Conservation (phyloP, 2,113 vertebrate genomes). For the Phaethornis superciliosus region DNA sequence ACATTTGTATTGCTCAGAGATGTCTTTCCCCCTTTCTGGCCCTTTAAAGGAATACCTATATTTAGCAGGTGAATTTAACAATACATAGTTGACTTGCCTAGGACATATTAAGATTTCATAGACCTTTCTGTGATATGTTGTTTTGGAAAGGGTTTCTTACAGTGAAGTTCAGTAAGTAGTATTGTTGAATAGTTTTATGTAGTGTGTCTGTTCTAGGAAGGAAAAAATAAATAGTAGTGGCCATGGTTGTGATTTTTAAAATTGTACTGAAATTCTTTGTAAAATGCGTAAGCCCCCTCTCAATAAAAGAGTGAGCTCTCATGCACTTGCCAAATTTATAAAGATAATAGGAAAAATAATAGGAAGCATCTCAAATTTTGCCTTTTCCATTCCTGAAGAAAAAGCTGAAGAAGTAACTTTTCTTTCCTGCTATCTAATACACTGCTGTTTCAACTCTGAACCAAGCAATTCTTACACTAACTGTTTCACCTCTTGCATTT, state of each 20-base stretch:
- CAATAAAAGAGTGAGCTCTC: neutral
- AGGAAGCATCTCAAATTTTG: slow-evolving; percentile 5
- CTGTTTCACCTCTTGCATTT: slow-evolving; percentile 76
- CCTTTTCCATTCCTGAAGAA: slow-evolving; percentile 19
- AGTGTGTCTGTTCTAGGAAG: neutral
- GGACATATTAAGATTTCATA: neutral
- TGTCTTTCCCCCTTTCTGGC: neutral
- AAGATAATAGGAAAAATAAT: neutral
- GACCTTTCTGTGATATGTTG: neutral
- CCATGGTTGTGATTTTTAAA: neutral
- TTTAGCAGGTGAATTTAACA: neutral
- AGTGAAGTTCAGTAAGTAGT: neutral
- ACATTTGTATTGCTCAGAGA: neutral
- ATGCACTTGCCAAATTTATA: neutral
- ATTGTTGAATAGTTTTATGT: neutral
- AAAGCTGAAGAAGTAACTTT: slow-evolving; percentile 22
- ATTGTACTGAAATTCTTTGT: neutral
- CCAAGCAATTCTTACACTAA: slow-evolving; percentile 67
- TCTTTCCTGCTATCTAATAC: slow-evolving; percentile 31
- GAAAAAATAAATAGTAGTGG: neutral
- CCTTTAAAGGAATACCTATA: neutral
- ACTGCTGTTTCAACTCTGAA: slow-evolving; percentile 48
- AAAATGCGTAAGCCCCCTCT: neutral
- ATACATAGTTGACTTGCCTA: neutral
- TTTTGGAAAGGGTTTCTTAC: neutral